These are phyloP conservation scores for Sternarchorhynchus goeldii DNA, from an alignment of 2,797 vertebrate species.

Conservation along the genomic window DNA sequence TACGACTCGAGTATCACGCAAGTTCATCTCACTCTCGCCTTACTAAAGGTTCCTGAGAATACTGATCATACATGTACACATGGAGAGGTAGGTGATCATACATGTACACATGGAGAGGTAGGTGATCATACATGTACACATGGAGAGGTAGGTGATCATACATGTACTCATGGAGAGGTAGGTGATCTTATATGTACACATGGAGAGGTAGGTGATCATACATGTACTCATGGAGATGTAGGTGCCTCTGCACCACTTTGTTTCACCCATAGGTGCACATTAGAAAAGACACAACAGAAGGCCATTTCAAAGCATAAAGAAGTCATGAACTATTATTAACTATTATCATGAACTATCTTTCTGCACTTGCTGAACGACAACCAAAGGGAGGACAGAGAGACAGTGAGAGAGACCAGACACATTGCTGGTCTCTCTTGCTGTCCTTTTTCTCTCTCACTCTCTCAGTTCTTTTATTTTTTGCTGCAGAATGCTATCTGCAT, in stretches of 20 bases:
- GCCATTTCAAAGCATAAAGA: slow-evolving; percentile 44
- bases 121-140: slow-evolving; percentile 3
- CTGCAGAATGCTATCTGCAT: slow-evolving; percentile 53
- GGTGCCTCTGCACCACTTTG: slow-evolving; percentile 42
- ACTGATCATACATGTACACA: slow-evolving; percentile 7
- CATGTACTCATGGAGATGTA: slow-evolving; percentile 32
- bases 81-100: no score
- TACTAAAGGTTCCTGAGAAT: not conserved
- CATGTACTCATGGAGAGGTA: slow-evolving; percentile 16
- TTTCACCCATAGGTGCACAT: slow-evolving; percentile 25
- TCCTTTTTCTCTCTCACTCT: slow-evolving; percentile 12
- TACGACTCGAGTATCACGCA: not conserved
- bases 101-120: no score
- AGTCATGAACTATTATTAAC: slow-evolving; percentile 42
- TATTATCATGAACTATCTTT: not conserved
- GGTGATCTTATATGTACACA: slow-evolving; percentile 26
- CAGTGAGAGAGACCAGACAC: not conserved
- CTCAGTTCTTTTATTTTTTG: slow-evolving; percentile 33
- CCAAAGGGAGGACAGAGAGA: slow-evolving; percentile 1
- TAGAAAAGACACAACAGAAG: slow-evolving; percentile 33
- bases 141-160: slow-evolving; percentile 14
- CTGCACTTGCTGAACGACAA: not conserved
- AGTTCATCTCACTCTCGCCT: not conserved
- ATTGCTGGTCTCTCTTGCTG: slow-evolving; percentile 15
- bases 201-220: slow-evolving; percentile 14